Evolutionary conservation across 2,888 invertebrate genomes (phyloP), one percentile per base, ranked within the genome.

Genomic region (Nipponacmea schrenckii): DNA sequence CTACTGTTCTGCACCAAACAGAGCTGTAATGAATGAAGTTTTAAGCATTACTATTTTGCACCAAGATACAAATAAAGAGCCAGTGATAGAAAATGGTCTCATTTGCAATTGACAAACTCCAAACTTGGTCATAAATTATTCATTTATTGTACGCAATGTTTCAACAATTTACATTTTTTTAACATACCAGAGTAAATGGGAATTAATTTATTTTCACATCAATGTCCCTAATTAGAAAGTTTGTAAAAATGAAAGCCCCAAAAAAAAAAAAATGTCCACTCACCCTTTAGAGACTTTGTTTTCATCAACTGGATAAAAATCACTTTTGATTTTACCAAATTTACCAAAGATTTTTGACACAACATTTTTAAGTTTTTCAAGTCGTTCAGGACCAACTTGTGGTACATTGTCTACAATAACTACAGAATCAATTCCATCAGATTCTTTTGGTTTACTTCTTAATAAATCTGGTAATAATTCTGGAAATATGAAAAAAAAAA

Each of bases 331-430:
- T 72, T 92, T 91, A 2, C 90, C 98, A 89, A 95, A 95, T 86
- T 95, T 96, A 70, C 93, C 92, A 89, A 96, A 97, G 68, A 97
- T 92, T 90, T 97, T 98, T 74, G 93, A 93, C 80, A 98, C 94
- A 27, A 98, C 96, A 74, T 93, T 93, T 88, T 96, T 95, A 64
- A 99, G 92, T 90, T 98, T 98, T 74, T 96, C 96, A 78, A 97
- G 90, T 69, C 97, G 83, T 80, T 96, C 95, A 48, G 95, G 94
- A 69, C 95, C 97, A 81, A 98, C 97, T 89, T 95, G 93, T 62
- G 99, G 99, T 71, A 97, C 94, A 79, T 98, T 97, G 88, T 98
- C 98, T 14, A 99, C 95, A 15, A 99, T 95, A 79, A 99, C 93
- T 67, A 98, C 96, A 84, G 94, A 95, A 89, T 98, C 97, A 70